Evolutionary conservation across 2,888 invertebrate genomes (phyloP).

Genomic region (Parnassius orleans): DNA sequence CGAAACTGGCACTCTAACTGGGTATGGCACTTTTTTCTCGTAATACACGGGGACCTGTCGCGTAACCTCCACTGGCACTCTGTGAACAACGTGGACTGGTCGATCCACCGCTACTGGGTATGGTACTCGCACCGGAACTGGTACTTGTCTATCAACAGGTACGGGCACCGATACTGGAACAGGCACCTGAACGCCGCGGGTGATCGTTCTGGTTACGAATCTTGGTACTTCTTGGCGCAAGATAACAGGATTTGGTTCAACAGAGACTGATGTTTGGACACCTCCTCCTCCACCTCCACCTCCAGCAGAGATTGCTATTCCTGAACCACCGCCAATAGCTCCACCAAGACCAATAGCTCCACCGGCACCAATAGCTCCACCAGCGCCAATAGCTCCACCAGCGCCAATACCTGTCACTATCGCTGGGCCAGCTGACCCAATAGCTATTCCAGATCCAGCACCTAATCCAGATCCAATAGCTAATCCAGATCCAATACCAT

Average conservation of each 20-base stretch:
- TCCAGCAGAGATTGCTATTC: constrained; percentile 36
- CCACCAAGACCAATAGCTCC: constrained; percentile 24
- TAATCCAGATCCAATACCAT: constrained; percentile 12
- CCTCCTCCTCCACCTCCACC: constrained; percentile 40
- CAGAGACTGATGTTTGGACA: constrained; percentile 62
- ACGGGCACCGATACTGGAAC: constrained; percentile 49
- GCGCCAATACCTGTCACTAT: constrained; percentile 20
- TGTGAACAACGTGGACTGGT: constrained; percentile 77
- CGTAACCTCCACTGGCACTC: constrained; percentile 74
- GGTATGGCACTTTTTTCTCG: constrained; percentile 72
- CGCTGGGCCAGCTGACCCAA: constrained; percentile 17
- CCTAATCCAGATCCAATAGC: constrained; percentile 25
- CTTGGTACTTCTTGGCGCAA: constrained; percentile 70
- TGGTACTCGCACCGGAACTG: constrained; percentile 75
- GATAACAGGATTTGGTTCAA: constrained; percentile 70
- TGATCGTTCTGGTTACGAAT: constrained; percentile 70
- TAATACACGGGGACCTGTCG: constrained; percentile 73
- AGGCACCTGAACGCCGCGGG: constrained; percentile 67
- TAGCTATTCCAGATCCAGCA: constrained; percentile 25
- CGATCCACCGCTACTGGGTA: constrained; percentile 77
- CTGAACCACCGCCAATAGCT: constrained; percentile 24
- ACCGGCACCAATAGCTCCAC: constrained; percentile 25
- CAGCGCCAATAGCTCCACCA: constrained; percentile 8
- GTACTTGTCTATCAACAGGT: constrained; percentile 66
- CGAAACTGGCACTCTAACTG: constrained; percentile 74